Conservation (phyloP, 2,797 vertebrate species). For the Mallotus villosus region DNA sequence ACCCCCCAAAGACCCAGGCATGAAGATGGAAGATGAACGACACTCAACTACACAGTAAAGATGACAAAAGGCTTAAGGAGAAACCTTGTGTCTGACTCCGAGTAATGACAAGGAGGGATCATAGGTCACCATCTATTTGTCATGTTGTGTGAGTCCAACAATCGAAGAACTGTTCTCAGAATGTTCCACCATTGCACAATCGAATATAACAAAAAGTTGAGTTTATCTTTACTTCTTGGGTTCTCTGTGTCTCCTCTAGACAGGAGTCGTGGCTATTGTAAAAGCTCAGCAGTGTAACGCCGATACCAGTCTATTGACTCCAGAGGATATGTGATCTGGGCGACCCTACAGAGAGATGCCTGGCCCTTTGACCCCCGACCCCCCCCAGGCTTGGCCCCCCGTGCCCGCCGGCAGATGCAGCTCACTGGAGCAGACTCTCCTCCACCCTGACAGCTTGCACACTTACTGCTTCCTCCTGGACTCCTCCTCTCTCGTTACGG, state of each 20-base stretch:
- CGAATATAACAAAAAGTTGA: slow-evolving; percentile 35
- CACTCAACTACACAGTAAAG: slow-evolving; percentile 16
- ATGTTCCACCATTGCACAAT: not conserved
- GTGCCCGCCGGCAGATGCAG: slow-evolving; percentile 70
- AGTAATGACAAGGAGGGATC: not conserved
- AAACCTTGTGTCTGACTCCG: not conserved
- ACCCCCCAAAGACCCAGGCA: slow-evolving; percentile 1
- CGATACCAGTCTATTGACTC: slow-evolving; percentile 70
- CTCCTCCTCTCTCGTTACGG: slow-evolving; percentile 22
- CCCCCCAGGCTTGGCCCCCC: slow-evolving; percentile 60
- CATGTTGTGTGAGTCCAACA: not conserved
- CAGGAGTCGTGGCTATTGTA: slow-evolving; percentile 38
- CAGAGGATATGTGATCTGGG: slow-evolving; percentile 71
- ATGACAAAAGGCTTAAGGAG: not conserved
- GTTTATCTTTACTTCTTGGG: slow-evolving; percentile 15
- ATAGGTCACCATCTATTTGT: not conserved
- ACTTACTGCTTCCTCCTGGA: slow-evolving; percentile 8
- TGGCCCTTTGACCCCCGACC: slow-evolving; percentile 67
- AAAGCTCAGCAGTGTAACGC: slow-evolving; percentile 52
- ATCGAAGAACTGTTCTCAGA: too few species aligned
- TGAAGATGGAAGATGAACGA: slow-evolving; percentile 4
- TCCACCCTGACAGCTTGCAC: slow-evolving; percentile 69
- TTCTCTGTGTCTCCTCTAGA: slow-evolving; percentile 42
- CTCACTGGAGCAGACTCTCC: slow-evolving; percentile 68
- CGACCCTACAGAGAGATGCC: slow-evolving; percentile 54